Percentiles rank a stretch among this genome's conserved stretches.
These are phyloP conservation scores for Pachydiplax longipennis DNA, from an alignment of 2,888 invertebrate genomes.

Conservation along the genomic window DNA sequence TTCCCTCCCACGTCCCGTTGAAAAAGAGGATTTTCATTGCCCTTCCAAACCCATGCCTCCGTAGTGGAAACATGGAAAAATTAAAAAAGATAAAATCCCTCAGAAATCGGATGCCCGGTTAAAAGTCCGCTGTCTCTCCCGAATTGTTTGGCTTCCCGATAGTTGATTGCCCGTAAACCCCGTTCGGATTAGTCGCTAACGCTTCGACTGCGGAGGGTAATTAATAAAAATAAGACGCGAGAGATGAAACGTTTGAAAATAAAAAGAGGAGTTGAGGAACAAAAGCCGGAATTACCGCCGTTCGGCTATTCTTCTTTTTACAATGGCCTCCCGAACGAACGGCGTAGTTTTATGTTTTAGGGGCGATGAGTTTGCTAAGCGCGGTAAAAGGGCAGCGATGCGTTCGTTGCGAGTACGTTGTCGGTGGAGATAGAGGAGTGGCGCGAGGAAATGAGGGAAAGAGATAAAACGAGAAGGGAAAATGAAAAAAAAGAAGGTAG, in stretches of 20 bases:
- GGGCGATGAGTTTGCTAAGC: not conserved
- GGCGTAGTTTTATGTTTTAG: not conserved
- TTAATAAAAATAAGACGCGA: not conserved
- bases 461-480: not conserved
- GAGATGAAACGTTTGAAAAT: not conserved
- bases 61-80: not conserved
- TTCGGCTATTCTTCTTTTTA: not conserved
- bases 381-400: not conserved
- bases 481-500: not conserved
- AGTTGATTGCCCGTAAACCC: not conserved
- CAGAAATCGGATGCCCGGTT: not conserved
- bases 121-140: not conserved
- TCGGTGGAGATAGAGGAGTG: not conserved
- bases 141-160: not conserved
- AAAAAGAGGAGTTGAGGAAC: not conserved
- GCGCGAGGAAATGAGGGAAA: not conserved
- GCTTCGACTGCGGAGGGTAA: not conserved
- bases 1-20: not conserved
- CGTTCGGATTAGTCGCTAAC: not conserved
- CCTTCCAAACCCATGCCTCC: not conserved
- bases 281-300: not conserved
- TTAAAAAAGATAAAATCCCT: not conserved
- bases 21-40: not conserved
- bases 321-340: not conserved
- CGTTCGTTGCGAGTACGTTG: not conserved